These are phyloP conservation scores for Pseudomyrmex cubaensis DNA, from an alignment of 1,140 invertebrate genomes.

Conservation along the genomic window DNA sequence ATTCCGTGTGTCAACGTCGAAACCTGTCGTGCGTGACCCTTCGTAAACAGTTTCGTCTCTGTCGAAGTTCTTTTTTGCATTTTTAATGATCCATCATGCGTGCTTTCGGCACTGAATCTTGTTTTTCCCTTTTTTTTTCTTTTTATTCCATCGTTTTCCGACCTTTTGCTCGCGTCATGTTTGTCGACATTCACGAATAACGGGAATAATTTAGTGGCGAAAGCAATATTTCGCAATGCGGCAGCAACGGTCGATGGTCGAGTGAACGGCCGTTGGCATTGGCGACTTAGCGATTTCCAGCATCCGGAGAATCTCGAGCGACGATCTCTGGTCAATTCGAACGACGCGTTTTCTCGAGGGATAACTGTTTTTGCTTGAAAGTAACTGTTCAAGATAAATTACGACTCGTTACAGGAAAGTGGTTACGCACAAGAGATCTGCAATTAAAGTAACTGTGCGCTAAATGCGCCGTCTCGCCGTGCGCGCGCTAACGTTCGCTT, in stretches of 20 bases:
- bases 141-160: not conserved
- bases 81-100: conserved; percentile 65
- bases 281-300: conserved; percentile 5
- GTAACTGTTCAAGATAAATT: conserved; percentile 69
- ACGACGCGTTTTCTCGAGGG: conserved; percentile 34
- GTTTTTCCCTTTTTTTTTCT: not conserved
- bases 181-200: conserved; percentile 26
- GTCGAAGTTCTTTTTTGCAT: conserved; percentile 57
- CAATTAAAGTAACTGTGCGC: conserved; percentile 68
- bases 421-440: conserved; percentile 63
- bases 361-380: conserved; percentile 69
- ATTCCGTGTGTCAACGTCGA: conserved; percentile 60
- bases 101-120: conserved; percentile 4
- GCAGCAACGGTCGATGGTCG: conserved; percentile 8
- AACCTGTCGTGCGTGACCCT: conserved; percentile 55
- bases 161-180: not conserved
- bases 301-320: conserved; percentile 29
- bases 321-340: conserved; percentile 36
- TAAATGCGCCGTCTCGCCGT: not conserved
- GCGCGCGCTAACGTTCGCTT: not conserved
- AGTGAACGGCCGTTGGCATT: conserved; percentile 4
- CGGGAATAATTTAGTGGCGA: conserved; percentile 57
- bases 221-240: conserved; percentile 54
- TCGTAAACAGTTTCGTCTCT: conserved; percentile 41
- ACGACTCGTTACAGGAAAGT: conserved; percentile 71